Base-by-base conservation (phyloP, 2,888 invertebrate genomes). In the Eumacrocentrus americanus region DNA sequence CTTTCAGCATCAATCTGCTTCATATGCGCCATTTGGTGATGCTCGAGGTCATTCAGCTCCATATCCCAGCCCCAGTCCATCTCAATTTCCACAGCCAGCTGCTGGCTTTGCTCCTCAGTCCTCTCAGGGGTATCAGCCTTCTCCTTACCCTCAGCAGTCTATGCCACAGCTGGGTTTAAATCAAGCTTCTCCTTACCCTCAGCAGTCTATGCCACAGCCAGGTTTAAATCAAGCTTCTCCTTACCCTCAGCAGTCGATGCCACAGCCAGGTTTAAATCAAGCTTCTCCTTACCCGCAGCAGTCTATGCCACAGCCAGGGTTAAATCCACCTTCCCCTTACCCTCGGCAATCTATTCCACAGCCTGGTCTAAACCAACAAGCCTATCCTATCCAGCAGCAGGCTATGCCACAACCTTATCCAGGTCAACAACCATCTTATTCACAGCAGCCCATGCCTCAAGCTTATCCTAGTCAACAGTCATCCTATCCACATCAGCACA, bases 321-420 rank as follows among this genome's bases (percentile, higher is more conserved):
- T n/a, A n/a, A n/a, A n/a, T n/a, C 60, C 64, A 34, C 63, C 65
- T 48, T 59, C 63, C 25, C 35, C 63, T 40, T 58, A 57, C 12
- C 44, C 55, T 3, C 53, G n/a, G 46, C 3, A 54, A 51, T 37
- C 40, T 35, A 1, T 34, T 38, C 38, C 63, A 25, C 40, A 61
- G n/a, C n/a, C n/a, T n/a, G n/a, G n/a, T n/a, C n/a, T n/a, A n/a
- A n/a, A 57, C 12, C 37, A 38, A 44, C 67, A 66, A 55, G 37
- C 58, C 16, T 67, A 63, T 34, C 60, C 81, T 37, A 79, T 81
- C 38, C 81, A 81, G 48, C 81, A 81, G 42, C 65, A 69, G 3
- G 68, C 64, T 46, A 67, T 66, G 11, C 62, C 71, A 7, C 62
- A 65, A 48, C 42, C 61, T 20, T 37, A 65, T 69, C 16, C 67